Percentiles rank a stretch among this genome's conserved stretches.
Evolutionary conservation across 1,140 invertebrate genomes (phyloP).

Genomic region (Phthorimaea operculella): DNA sequence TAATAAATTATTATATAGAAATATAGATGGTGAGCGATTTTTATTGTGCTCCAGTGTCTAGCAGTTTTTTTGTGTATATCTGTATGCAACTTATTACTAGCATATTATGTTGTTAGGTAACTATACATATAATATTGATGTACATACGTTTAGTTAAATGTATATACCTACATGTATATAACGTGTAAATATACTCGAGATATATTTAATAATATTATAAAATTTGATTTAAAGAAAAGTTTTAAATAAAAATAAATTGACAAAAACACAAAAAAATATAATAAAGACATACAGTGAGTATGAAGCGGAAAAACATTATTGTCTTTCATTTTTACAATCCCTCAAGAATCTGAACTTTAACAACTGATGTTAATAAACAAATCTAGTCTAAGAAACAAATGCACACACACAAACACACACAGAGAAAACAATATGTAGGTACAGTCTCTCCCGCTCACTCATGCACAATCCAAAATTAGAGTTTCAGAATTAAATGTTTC

Average conservation of each 20-base stretch:
- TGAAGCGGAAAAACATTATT: slow-evolving; percentile 53
- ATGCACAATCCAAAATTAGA: too few species aligned
- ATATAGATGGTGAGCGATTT: background rate
- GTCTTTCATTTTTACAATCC: slow-evolving; percentile 41
- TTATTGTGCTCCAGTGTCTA: background rate
- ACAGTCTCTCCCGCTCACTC: too few species aligned
- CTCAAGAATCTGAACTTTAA: too few species aligned
- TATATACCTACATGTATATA: slow-evolving; percentile 54
- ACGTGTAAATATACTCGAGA: slow-evolving; percentile 56
- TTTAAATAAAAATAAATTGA: slow-evolving; percentile 56
- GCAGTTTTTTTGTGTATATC: slow-evolving; percentile 20
- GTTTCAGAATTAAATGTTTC: too few species aligned
- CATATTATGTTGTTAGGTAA: slow-evolving; percentile 17
- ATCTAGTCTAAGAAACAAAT: too few species aligned
- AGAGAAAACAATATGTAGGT: too few species aligned
- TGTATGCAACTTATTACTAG: slow-evolving; percentile 1
- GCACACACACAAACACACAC: too few species aligned
- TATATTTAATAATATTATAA: slow-evolving; percentile 63
- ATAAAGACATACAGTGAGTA: slow-evolving; percentile 63
- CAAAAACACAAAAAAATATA: slow-evolving; percentile 52
- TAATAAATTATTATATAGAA: background rate
- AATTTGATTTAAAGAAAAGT: slow-evolving; percentile 58
- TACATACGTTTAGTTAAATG: slow-evolving; percentile 34
- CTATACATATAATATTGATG: slow-evolving; percentile 21
- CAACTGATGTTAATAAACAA: too few species aligned